Conservation (phyloP, 1,140 invertebrate species). For the Ylistrum balloti region DNA sequence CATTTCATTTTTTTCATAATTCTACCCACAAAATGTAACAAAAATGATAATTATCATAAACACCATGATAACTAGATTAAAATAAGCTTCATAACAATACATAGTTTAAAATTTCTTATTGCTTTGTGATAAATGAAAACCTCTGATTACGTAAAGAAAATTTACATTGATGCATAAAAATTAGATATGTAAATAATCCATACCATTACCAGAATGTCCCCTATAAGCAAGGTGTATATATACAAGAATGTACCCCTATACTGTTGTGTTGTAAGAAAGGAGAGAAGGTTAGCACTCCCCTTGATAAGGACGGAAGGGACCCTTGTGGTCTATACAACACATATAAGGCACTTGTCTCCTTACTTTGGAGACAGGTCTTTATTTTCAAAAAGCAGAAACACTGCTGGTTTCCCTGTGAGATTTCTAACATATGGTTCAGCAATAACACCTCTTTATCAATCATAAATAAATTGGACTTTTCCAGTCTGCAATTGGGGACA, state of each 20-base stretch:
- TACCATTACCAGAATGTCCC: neutral
- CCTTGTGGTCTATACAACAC: conserved; percentile 83
- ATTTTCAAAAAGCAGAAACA: conserved; percentile 52
- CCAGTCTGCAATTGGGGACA: too few species aligned
- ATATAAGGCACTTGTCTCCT: conserved; percentile 79
- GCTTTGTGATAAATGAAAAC: neutral
- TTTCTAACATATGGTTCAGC: too few species aligned
- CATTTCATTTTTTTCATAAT: neutral
- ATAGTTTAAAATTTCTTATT: neutral
- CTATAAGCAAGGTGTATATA: neutral
- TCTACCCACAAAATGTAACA: neutral
- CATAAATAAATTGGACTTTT: too few species aligned
- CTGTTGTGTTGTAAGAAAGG: conserved; percentile 93
- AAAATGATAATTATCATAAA: too few species aligned
- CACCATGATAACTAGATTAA: neutral
- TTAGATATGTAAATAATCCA: neutral
- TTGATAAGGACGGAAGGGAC: conserved; percentile 93
- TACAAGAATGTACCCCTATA: neutral
- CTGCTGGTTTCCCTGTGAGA: neutral
- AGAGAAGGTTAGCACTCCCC: conserved; percentile 98
- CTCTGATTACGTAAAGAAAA: neutral
- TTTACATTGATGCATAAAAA: neutral
- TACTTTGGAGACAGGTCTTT: conserved; percentile 67
- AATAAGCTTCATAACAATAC: neutral
- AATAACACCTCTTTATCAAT: too few species aligned